These are phyloP conservation scores for Phrynocephalus forsythii DNA, from an alignment of 2,797 vertebrate species.

Conservation along the genomic window DNA sequence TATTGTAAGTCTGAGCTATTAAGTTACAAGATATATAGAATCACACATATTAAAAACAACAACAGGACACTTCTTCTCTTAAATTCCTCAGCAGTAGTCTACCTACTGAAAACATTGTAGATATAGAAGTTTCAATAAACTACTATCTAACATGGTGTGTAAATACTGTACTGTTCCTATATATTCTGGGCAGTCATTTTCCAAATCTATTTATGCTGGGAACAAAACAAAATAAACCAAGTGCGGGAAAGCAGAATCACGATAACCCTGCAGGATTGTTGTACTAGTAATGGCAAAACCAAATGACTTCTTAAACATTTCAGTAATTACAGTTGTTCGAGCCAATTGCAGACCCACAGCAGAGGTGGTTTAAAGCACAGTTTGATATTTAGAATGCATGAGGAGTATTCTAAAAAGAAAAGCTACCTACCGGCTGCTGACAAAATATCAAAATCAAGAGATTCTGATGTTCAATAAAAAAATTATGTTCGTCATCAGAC, in stretches of 20 bases:
- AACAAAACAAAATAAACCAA: background rate
- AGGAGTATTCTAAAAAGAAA: slow-evolving; percentile 1
- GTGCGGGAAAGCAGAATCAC: background rate
- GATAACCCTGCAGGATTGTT: background rate
- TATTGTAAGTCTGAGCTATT: too few relatives aligned
- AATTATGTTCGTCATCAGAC: background rate
- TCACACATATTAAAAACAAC: too few relatives aligned
- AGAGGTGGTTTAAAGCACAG: background rate
- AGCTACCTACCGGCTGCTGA: background rate
- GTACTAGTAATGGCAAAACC: background rate
- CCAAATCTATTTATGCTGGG: background rate
- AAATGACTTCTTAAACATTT: background rate
- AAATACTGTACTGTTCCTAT: background rate
- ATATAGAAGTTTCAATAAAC: background rate
- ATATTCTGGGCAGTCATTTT: background rate
- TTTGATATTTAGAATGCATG: slow-evolving; percentile 17
- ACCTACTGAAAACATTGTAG: background rate
- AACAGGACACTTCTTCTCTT: too few relatives aligned
- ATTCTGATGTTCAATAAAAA: background rate
- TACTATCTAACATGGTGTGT: background rate
- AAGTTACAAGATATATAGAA: too few relatives aligned
- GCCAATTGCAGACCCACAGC: background rate
- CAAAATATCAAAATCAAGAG: background rate
- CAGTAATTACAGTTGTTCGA: slow-evolving; percentile 24
- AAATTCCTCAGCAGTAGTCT: too few relatives aligned